Base-by-base conservation (phyloP, 2,888 invertebrate genomes). In the Drosophila cognata region DNA sequence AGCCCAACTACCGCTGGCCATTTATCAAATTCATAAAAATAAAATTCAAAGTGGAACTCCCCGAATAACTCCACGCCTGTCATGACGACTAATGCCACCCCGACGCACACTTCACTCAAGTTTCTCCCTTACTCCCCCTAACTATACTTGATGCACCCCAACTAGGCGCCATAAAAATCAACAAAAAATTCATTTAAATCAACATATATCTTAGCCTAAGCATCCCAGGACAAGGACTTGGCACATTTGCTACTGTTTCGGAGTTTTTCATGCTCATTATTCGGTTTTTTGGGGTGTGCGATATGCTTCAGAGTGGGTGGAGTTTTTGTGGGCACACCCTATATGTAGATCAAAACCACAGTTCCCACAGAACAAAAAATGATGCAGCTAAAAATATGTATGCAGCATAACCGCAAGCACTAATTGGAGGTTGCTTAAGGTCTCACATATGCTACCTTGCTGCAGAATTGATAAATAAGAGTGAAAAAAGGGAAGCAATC, bases 361-460 rank as follows among this genome's bases (percentile, higher is more conserved):
- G 87, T 85, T 85, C 85, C 87, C 85, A 85, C 87, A 87, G 84
- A 56, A 62, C 41, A 51, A 62, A 43, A 57, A 55, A 55, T 36
- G 21, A 55, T 55, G 25, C 35, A 46, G 50, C 85, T 85, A 85
- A 87, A 87, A 85, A 87, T 85, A 85, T 66, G 38, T 62, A 21
- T 59, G 31, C 21, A 25, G 25, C 28, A 65, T 67, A 71, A 69
- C 79, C 74, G 65, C 74, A 77, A 80, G 76, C 88, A 86, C 84
- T 87, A 87, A 87, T 88, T 87, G 84, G 88, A 87, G 88, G 87
- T 87, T 87, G 84, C 80, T 53, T 76, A 88, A 87, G 87, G 87
- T 87, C 86, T 81, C 84, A 67, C 81, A 72, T 79, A 70, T 77
- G 78, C 79, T 79, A 81, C 82, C 82, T 73, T 86, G 71, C 61